Evolutionary conservation across 2,113 vertebrate genomes (phyloP).

Genomic region (Aspidoscelis tigris): DNA sequence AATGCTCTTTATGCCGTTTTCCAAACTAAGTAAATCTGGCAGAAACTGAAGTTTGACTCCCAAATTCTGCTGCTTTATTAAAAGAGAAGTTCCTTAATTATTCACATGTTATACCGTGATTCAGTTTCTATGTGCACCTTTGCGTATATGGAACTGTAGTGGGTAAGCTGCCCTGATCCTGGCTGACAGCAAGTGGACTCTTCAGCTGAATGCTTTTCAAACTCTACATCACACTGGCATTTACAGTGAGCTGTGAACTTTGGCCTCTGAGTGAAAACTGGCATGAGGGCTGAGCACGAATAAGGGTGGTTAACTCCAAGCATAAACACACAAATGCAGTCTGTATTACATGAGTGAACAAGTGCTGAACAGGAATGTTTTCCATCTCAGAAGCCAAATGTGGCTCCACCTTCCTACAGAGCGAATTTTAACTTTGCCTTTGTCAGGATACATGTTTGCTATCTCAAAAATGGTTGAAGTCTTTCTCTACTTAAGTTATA

Average conservation of each 20-base stretch:
- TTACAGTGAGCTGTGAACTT: not conserved
- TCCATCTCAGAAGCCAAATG: not conserved
- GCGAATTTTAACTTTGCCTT: not conserved
- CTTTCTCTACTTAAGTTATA: not conserved
- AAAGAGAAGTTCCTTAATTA: not conserved
- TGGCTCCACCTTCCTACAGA: not conserved
- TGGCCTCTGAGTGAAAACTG: slow-evolving; percentile 9
- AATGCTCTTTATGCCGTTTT: not conserved
- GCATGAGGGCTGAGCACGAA: not conserved
- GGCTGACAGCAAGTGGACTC: not conserved
- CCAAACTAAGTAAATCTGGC: not conserved
- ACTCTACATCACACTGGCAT: slow-evolving; percentile 2
- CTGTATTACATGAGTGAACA: not conserved
- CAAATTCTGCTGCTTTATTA: not conserved
- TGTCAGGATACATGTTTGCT: not conserved
- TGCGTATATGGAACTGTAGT: not conserved
- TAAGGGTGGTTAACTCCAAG: not conserved
- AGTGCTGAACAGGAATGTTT: not conserved
- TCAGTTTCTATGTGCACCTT: not conserved
- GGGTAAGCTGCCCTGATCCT: not conserved
- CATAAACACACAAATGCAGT: not conserved
- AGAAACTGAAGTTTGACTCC: not conserved
- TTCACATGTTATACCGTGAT: not conserved
- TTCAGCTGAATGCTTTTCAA: slow-evolving; percentile 2
- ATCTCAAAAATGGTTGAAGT: not conserved